phyloP scores from a whole-genome alignment of 2,797 vertebrate species.

The Poecilia picta region DNA sequence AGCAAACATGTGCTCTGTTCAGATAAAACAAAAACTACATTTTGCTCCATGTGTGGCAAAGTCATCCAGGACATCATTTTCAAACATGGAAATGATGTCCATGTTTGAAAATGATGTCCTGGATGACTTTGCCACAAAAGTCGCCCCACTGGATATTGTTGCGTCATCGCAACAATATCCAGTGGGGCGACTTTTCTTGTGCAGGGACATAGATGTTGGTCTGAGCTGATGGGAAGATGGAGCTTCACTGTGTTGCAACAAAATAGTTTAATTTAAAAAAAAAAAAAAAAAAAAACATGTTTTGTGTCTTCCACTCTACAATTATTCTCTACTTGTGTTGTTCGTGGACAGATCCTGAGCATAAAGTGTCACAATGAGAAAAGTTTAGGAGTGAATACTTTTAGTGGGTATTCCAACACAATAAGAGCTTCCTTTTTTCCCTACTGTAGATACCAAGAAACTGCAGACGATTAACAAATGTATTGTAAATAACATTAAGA shows the following conservation, averaged over 20 bases:
- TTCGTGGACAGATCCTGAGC: neutral
- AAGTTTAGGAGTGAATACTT: neutral
- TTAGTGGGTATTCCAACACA: neutral
- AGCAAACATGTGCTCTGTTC: neutral
- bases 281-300: too few species aligned
- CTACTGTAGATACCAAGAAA: neutral
- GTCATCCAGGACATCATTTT: neutral
- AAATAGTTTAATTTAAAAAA: too few species aligned
- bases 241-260: too few species aligned
- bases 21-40: neutral
- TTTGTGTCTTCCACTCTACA: neutral
- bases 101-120: too few species aligned
- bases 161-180: neutral
- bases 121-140: too few species aligned
- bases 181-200: neutral
- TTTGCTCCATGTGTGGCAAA: neutral
- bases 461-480: slow-evolving; percentile 5
- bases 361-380: neutral
- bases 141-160: too few species aligned
- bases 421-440: neutral
- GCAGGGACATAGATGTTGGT: neutral
- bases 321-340: neutral
- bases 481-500: slow-evolving; percentile 1
- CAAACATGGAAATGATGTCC: too few species aligned
- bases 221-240: neutral